phyloP scores from a whole-genome alignment of 1,140 invertebrate species.

The Aporrectodea caliginosa region DNA sequence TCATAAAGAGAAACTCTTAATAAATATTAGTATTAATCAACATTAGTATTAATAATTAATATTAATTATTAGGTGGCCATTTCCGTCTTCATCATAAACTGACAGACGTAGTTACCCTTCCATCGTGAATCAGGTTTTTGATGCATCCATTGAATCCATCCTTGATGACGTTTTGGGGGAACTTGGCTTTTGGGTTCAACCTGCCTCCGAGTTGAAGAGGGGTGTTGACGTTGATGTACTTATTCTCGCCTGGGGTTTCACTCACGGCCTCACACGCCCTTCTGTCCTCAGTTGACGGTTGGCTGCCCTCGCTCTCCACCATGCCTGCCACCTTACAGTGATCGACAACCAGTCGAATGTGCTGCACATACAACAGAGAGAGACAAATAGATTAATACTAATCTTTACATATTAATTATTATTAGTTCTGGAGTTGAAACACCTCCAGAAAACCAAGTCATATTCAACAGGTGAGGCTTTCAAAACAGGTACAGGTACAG shows the following conservation, averaged over 20 bases:
- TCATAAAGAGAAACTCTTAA: no score
- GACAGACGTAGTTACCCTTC: conserved; percentile 68
- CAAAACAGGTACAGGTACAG: no score
- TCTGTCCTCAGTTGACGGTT: conserved; percentile 69
- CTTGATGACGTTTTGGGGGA: conserved; percentile 60
- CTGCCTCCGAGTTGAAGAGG: conserved; percentile 89
- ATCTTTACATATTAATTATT: no score
- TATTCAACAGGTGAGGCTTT: no score
- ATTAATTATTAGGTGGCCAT: no score
- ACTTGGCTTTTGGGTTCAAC: conserved; percentile 81
- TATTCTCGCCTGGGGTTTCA: conserved; percentile 87
- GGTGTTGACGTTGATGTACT: conserved; percentile 92
- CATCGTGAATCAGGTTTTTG: conserved; percentile 90
- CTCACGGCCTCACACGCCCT: conserved; percentile 81
- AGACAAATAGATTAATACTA: conserved; percentile 60
- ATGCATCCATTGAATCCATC: conserved; percentile 93
- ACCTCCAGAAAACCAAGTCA: no score
- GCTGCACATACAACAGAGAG: conserved; percentile 18
- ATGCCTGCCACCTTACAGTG: conserved; percentile 82
- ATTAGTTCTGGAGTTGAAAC: no score
- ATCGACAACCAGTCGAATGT: conserved; percentile 73
- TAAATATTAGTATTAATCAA: no score
- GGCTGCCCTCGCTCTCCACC: conserved; percentile 59
- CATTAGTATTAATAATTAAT: no score
- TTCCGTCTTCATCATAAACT: no score